Evolutionary conservation across 2,113 vertebrate species (phyloP).

Genomic region (Lophius piscatorius): DNA sequence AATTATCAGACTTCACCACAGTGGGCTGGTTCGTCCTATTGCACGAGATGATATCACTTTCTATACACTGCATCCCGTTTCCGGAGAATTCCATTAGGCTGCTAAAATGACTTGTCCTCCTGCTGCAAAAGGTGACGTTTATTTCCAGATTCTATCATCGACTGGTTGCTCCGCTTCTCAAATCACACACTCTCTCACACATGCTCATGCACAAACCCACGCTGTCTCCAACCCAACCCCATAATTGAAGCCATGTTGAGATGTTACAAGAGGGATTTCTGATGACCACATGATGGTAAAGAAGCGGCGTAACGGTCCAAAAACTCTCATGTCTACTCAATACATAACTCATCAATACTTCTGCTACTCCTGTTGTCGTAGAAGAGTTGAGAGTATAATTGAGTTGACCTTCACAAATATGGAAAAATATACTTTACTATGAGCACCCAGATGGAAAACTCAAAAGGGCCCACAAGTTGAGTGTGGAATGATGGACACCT

Average conservation of each 20-base stretch:
- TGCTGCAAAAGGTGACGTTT: conserved; percentile 58
- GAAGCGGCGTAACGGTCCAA: conserved; percentile 75
- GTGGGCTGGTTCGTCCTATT: conserved; percentile 35
- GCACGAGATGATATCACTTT: conserved; percentile 56
- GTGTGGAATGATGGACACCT: too few species aligned
- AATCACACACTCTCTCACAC: conserved; percentile 9
- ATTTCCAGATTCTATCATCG: conserved; percentile 72
- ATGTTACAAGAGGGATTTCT: conserved; percentile 39
- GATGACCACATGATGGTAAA: conserved; percentile 52
- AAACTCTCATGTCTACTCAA: conserved; percentile 69
- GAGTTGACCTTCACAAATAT: too few species aligned
- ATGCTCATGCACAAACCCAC: neutral
- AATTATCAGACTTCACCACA: conserved; percentile 57
- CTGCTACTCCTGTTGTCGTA: conserved; percentile 62
- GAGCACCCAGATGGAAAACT: too few species aligned
- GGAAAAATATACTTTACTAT: too few species aligned
- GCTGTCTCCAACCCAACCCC: conserved; percentile 11
- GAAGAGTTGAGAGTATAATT: too few species aligned
- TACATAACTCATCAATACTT: conserved; percentile 71
- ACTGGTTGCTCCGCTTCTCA: conserved; percentile 36
- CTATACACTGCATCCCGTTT: conserved; percentile 58
- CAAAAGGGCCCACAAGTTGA: too few species aligned
- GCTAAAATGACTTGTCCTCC: conserved; percentile 69
- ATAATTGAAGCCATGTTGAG: conserved; percentile 17
- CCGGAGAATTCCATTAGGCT: conserved; percentile 69